Percentiles rank a stretch among this genome's conserved stretches.
These are phyloP conservation scores for Formica aserva DNA, from an alignment of 2,888 invertebrate species.

Conservation along the genomic window DNA sequence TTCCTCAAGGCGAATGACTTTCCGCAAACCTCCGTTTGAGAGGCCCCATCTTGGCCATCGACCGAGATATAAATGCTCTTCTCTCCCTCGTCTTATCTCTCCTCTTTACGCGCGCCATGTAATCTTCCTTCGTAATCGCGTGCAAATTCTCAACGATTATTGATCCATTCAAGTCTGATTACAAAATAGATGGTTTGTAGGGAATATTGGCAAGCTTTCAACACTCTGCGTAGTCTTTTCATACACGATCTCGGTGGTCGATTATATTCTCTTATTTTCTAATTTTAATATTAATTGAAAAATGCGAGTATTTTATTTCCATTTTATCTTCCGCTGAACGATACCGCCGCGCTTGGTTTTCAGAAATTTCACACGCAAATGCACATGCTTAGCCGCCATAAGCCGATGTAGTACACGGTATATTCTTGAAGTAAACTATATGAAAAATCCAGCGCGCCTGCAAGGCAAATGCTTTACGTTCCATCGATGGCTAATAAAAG, in stretches of 20 bases:
- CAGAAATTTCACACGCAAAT: slow-evolving; percentile 12
- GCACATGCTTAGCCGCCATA: neutral
- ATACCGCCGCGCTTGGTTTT: neutral
- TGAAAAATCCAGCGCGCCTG: neutral
- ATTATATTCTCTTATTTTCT: neutral
- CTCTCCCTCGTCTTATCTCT: neutral
- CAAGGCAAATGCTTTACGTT: slow-evolving; percentile 21
- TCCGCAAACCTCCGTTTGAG: slow-evolving; percentile 57
- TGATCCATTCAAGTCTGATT: slow-evolving; percentile 1
- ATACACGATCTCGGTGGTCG: neutral
- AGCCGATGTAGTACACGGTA: neutral
- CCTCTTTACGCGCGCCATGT: slow-evolving; percentile 14
- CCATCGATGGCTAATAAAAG: slow-evolving; percentile 42
- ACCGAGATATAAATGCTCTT: slow-evolving; percentile 30
- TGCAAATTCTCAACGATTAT: slow-evolving; percentile 14
- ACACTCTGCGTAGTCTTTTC: neutral
- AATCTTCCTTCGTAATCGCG: slow-evolving; percentile 22
- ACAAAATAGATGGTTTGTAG: neutral
- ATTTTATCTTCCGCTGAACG: neutral
- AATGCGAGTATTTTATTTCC: neutral
- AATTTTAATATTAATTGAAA: slow-evolving; percentile 39
- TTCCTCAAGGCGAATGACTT: slow-evolving; percentile 74
- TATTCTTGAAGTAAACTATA: neutral
- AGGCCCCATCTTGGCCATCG: slow-evolving; percentile 31
- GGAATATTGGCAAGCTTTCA: slow-evolving; percentile 34